phyloP scores from a whole-genome alignment of 2,113 vertebrate species.

The Indri indri region DNA sequence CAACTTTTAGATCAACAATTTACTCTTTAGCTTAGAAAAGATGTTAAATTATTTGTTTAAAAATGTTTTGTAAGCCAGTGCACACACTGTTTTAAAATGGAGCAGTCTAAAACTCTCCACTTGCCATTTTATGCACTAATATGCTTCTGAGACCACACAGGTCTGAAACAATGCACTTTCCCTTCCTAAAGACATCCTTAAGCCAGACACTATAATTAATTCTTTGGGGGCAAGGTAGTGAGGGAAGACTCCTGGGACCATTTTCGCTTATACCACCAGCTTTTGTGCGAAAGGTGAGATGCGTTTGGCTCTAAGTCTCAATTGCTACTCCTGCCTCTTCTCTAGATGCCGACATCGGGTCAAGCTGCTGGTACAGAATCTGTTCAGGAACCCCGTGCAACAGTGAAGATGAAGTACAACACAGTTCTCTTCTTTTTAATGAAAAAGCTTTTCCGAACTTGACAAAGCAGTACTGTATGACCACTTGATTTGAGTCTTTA shows the following conservation, averaged over 20 bases:
- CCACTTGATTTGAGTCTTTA: constrained; percentile 62
- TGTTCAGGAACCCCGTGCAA: constrained; percentile 22
- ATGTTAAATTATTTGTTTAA: constrained; percentile 54
- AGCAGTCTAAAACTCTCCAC: not conserved
- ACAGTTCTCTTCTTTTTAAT: constrained; percentile 47
- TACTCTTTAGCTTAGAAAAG: not conserved
- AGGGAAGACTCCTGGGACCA: constrained; percentile 35
- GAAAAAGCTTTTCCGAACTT: constrained; percentile 52
- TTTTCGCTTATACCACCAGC: constrained; percentile 46
- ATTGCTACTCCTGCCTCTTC: constrained; percentile 45
- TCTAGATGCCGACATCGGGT: constrained; percentile 36
- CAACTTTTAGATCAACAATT: constrained; percentile 1
- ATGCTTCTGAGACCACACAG: constrained; percentile 54
- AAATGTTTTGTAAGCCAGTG: not conserved
- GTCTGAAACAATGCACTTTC: constrained; percentile 50
- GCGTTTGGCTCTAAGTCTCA: constrained; percentile 66
- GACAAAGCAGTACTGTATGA: constrained; percentile 62
- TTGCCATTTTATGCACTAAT: constrained; percentile 22
- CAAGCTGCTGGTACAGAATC: not conserved
- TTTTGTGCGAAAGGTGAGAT: constrained; percentile 51
- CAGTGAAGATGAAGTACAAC: not conserved
- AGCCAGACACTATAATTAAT: constrained; percentile 68
- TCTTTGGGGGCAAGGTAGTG: constrained; percentile 38
- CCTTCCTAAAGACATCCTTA: constrained; percentile 57
- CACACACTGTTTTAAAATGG: constrained; percentile 25